Conservation (phyloP, 2,888 invertebrate species). For the Labia minor region DNA sequence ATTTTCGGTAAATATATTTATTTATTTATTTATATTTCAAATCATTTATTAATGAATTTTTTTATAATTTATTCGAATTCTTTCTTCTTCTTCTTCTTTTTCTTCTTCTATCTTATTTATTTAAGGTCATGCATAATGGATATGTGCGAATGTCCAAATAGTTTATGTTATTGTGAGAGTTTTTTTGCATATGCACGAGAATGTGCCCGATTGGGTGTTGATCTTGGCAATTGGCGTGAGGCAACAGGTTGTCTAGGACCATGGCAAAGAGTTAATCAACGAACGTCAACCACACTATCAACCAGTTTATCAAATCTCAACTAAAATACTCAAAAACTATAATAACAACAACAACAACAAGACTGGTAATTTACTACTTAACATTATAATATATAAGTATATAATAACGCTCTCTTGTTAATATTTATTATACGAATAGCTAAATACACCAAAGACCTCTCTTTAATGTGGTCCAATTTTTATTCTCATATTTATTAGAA, state of each 20-base stretch:
- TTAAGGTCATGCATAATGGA: constrained; percentile 67
- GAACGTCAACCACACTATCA: neutral
- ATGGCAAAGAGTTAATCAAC: constrained; percentile 28
- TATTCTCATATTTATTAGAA: too few relatives aligned
- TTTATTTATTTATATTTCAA: neutral
- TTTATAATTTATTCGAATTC: constrained; percentile 5
- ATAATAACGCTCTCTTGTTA: too few relatives aligned
- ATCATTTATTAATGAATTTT: neutral
- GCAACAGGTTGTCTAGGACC: constrained; percentile 53
- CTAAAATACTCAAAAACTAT: too few relatives aligned
- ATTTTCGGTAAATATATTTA: constrained; percentile 49
- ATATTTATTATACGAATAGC: too few relatives aligned
- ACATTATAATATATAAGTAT: too few relatives aligned
- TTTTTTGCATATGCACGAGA: constrained; percentile 81
- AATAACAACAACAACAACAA: too few relatives aligned
- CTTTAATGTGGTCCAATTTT: too few relatives aligned
- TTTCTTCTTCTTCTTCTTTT: neutral
- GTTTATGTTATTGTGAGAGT: constrained; percentile 78
- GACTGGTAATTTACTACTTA: too few relatives aligned
- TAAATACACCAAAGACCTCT: too few relatives aligned
- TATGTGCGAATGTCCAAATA: constrained; percentile 75
- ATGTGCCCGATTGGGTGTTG: constrained; percentile 66
- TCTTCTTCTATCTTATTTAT: too few relatives aligned
- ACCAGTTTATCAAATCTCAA: too few relatives aligned
- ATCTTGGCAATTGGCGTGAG: constrained; percentile 58